A percentile compares a stretch with the other conserved stretches of the same genome.
Evolutionary conservation across 2,113 vertebrate genomes (phyloP).

Genomic region (Chlorodrepanis virens): DNA sequence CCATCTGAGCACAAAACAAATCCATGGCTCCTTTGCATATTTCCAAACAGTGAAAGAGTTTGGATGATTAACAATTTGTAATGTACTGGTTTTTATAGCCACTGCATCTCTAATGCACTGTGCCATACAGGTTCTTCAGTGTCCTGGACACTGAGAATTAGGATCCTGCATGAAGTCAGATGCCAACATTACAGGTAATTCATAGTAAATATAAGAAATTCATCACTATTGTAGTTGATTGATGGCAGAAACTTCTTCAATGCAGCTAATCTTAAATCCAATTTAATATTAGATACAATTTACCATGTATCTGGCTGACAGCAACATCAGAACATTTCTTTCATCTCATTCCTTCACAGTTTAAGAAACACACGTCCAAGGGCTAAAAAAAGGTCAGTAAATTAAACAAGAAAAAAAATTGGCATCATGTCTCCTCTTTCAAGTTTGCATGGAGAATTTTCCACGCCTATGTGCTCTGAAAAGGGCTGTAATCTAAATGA

Average conservation of each 20-base stretch:
- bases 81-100: background rate
- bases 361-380: background rate
- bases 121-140: background rate
- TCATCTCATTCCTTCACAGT: background rate
- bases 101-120: background rate
- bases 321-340: slow-evolving; percentile 15
- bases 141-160: background rate
- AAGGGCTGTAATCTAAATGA: slow-evolving; percentile 16
- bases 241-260: background rate
- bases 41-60: background rate
- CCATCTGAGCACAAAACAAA: background rate
- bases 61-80: background rate
- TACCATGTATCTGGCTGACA: background rate
- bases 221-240: background rate
- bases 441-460: slow-evolving; percentile 25
- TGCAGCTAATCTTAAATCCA: background rate
- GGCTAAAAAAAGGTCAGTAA: slow-evolving; percentile 16
- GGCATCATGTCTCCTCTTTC: slow-evolving; percentile 4
- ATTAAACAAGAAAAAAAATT: slow-evolving; percentile 42
- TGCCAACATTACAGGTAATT: background rate
- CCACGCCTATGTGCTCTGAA: background rate
- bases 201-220: background rate
- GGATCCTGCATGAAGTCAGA: background rate
- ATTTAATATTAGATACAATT: slow-evolving; percentile 30
- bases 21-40: background rate